Conservation (phyloP, 2,888 invertebrate species). For the Pachliopta kotzebuea region DNA sequence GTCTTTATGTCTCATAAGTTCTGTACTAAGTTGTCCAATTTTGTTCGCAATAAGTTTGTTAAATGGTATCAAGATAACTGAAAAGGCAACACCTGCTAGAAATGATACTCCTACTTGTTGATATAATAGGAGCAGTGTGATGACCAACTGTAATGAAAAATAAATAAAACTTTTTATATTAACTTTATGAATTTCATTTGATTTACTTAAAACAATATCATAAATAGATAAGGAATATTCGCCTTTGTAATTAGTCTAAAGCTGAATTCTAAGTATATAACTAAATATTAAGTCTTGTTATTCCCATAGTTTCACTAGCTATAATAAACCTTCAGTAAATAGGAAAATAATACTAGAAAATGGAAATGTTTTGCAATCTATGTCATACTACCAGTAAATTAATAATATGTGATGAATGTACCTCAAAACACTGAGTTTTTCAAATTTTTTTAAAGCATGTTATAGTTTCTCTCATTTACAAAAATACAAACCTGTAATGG, state of each 20-base stretch:
- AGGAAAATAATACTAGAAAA: too few species aligned
- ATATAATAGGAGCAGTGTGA: slow-evolving; percentile 91
- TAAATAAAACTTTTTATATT: background rate
- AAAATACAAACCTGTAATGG: slow-evolving; percentile 87
- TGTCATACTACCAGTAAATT: too few species aligned
- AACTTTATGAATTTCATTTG: background rate
- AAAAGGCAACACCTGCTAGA: slow-evolving; percentile 93
- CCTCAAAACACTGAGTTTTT: too few species aligned
- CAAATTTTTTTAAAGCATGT: background rate
- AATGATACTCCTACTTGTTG: slow-evolving; percentile 95
- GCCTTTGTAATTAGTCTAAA: too few species aligned
- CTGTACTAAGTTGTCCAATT: slow-evolving; percentile 91
- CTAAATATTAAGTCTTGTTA: too few species aligned
- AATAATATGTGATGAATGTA: too few species aligned
- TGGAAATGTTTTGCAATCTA: too few species aligned
- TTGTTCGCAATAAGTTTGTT: slow-evolving; percentile 94
- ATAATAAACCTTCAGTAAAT: too few species aligned
- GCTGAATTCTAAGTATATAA: too few species aligned
- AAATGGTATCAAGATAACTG: slow-evolving; percentile 93
- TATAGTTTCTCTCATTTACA: background rate
- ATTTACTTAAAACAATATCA: too few species aligned
- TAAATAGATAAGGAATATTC: too few species aligned
- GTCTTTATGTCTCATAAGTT: slow-evolving; percentile 96
- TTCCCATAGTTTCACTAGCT: too few species aligned
- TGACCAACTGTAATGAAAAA: slow-evolving; percentile 83